Base-by-base conservation (phyloP, 2,797 vertebrate species). In the Calcarius lapponicus region DNA sequence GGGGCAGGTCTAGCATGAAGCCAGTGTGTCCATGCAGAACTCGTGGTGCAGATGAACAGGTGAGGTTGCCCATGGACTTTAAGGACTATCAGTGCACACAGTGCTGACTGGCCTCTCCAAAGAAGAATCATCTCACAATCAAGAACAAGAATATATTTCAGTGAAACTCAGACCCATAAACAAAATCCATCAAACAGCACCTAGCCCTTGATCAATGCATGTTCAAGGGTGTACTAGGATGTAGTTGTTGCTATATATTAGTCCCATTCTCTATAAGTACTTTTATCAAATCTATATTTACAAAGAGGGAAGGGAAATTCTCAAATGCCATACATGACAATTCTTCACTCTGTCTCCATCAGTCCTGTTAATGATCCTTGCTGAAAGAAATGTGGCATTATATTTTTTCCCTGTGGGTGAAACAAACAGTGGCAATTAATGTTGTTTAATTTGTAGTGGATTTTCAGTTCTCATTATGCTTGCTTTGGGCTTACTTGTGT, bases 121-220 rank as follows among this genome's bases (percentile, higher is more conserved):
- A 89, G 66, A 56, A 87, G 80, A 93, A 85, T 87, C 78, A 92
- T 93, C 87, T 96, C 90, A 88, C 95, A 91, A 91, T 93, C 86
- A 96, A 87, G 60, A 64, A 70, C 54, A 95, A 66, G 40, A 85
- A 92, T 84, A 56, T 81, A 92, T 85, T 88, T 94, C 87, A 91
- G 40, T 88, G 81, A 92, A 92, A 92, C 80, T 86, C 71, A 84
- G 79, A 75, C 47, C n/a, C 28, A 50, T 87, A 70, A 95, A 48
- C 61, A 95, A 97, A 95, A 84, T 56, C 65, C 36, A 90, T 95
- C 94, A 67, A 83, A 67, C 50, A 66, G 70, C 85, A 91, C 42
- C 34, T 86, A 95, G 50, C 47, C 43, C 40, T 84, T 79, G 16
- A 48, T 20, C 20, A 93, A 82, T 94, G 91, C 69, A n/a, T 48